phyloP scores from a whole-genome alignment of 2,888 invertebrate species.

The Lucinisca nassula region DNA sequence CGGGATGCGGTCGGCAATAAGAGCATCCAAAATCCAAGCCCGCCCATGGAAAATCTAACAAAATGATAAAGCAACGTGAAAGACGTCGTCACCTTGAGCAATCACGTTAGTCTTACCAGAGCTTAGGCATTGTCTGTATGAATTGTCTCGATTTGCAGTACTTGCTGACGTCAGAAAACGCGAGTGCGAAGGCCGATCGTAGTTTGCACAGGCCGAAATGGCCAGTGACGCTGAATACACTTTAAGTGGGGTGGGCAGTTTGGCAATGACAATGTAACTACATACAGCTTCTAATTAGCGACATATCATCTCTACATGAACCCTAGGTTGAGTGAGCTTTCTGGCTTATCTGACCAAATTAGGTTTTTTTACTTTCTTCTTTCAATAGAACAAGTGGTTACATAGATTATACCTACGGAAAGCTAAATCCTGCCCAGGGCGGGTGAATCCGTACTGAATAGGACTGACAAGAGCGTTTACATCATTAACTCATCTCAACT shows the following conservation, averaged over 20 bases:
- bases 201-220: no score
- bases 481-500: constrained; percentile 11
- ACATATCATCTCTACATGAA: not conserved
- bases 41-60: no score
- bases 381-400: not conserved
- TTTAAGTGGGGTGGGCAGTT: no score
- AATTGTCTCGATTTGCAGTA: no score
- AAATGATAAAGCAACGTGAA: no score
- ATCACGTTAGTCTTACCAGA: no score
- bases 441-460: not conserved
- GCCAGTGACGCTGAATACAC: no score
- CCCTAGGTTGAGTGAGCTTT: not conserved
- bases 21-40: not conserved
- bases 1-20: not conserved
- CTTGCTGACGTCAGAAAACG: no score
- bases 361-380: not conserved
- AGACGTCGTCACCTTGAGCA: no score
- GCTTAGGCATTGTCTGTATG: no score
- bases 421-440: not conserved
- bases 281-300: not conserved
- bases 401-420: constrained; percentile 3
- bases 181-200: no score
- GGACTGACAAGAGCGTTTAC: not conserved
- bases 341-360: not conserved
- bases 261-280: not conserved